phyloP scores from a whole-genome alignment of 2,797 vertebrate species.

The Crenuchus spilurus region DNA sequence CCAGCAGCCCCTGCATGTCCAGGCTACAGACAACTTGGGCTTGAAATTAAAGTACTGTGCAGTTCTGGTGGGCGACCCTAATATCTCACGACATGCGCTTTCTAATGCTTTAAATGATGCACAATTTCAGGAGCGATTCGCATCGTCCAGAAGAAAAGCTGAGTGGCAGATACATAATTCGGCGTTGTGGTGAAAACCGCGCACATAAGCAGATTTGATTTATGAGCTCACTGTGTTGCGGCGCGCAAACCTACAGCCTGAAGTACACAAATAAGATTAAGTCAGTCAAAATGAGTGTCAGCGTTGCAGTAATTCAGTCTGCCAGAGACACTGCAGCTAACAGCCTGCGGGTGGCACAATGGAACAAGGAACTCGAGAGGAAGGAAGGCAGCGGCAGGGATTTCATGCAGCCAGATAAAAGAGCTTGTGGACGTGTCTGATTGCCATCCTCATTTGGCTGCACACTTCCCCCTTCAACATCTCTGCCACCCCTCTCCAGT shows the following conservation, averaged over 20 bases:
- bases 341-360: slow-evolving; percentile 63
- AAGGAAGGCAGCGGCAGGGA: background rate
- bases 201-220: slow-evolving; percentile 33
- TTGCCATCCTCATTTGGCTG: slow-evolving; percentile 29
- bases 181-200: slow-evolving; percentile 18
- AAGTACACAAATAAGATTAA: slow-evolving; percentile 41
- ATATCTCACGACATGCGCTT: background rate
- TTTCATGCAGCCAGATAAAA: slow-evolving; percentile 41
- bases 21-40: background rate
- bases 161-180: slow-evolving; percentile 42
- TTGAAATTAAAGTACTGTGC: slow-evolving; percentile 7
- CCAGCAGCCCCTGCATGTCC: slow-evolving; percentile 3
- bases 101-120: slow-evolving; percentile 12
- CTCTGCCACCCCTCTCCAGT: slow-evolving; percentile 25
- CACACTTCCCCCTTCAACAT: background rate
- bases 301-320: background rate
- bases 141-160: slow-evolving; percentile 23
- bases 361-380: slow-evolving; percentile 43
- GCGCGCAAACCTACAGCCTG: slow-evolving; percentile 10
- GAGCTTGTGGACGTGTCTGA: slow-evolving; percentile 21
- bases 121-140: slow-evolving; percentile 1
- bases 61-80: slow-evolving; percentile 9
- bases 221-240: background rate
- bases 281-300: slow-evolving; percentile 45
- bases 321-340: slow-evolving; percentile 19